Base-by-base conservation (phyloP, 2,113 vertebrate species). In the Meles meles region DNA sequence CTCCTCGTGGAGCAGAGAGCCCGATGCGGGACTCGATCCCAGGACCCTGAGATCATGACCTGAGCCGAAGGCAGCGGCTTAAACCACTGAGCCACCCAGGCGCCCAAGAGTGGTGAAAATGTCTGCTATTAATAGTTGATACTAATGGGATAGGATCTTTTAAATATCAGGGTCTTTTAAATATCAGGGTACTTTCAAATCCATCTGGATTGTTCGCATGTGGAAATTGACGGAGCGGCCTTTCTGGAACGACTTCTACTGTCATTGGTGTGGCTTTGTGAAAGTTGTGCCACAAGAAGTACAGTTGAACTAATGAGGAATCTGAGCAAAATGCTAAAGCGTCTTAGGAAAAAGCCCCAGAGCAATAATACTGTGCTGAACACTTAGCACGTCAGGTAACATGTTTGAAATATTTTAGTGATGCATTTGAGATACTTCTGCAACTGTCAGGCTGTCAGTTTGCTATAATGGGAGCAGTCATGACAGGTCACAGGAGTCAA, bases 321-420 rank as follows among this genome's bases (percentile, higher is more conserved):
- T 88, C 88, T 76, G 92, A 96, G 21, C 47, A 88, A 59, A 90
- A 83, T 84, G 49, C 63, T 93, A 34, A 76, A 81, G 61, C 5
- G 0, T 88, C 69, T 83, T 47, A 69, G 83, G 52, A 74, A 77
- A 69, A 94, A 76, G 7, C 12, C 92, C 47, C 34, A 88, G 63
- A 67, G 49, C 31, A 61, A 65, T 3, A 23, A 49, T 2, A 27
- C 7, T 4, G 8, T 34, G 29, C 20, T 65, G 49, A 52, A 76
- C n/a, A 29, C 42, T 63, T 69, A 67, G 27, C 61, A 61, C 13
- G 13, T 89, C 83, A 71, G 21, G 13, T 85, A 52, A 49, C 31
- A 72, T 37, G 21, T 63, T 39, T 92, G 83, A 93, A 85, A 93
- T 88, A 85, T 77, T 97, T 93, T 27, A 27, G 71, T 81, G 65